Evolutionary conservation across 2,113 vertebrate species (phyloP).

Genomic region (Theropithecus gelada): DNA sequence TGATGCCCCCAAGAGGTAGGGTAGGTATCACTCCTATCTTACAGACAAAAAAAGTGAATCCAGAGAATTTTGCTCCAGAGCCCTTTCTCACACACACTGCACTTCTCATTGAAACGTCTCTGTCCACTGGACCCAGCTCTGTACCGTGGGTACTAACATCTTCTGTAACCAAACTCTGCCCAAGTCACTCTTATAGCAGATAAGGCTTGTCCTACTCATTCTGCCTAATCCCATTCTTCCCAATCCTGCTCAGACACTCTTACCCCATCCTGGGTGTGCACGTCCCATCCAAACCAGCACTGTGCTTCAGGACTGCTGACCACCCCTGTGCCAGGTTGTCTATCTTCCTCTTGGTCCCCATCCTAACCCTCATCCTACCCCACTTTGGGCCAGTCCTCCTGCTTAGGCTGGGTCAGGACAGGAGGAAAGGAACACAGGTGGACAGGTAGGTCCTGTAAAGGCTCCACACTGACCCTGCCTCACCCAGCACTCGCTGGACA

Average conservation of each 20-base stretch:
- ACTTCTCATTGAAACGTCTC: background rate
- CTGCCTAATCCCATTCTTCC: background rate
- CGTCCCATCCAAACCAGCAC: background rate
- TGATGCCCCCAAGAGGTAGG: background rate
- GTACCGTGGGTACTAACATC: background rate
- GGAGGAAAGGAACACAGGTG: background rate
- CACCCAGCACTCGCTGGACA: background rate
- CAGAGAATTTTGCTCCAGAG: background rate
- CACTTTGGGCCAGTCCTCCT: background rate
- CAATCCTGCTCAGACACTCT: background rate
- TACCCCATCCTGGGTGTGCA: background rate
- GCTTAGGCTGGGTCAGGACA: background rate
- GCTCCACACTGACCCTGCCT: background rate
- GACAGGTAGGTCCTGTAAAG: background rate
- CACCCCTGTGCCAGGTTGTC: background rate
- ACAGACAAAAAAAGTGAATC: accelerated
- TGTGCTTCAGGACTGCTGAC: background rate
- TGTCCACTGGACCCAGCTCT: background rate
- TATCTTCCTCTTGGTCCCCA: background rate
- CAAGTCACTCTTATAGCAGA: background rate
- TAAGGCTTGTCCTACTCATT: background rate
- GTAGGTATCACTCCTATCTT: background rate
- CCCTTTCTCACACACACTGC: background rate
- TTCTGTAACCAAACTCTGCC: background rate
- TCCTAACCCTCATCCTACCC: background rate